Percentiles rank a stretch among this genome's conserved stretches.
Conservation (phyloP, 92 coral and sea anemone species). For the Isaurus tuberculatus region DNA sequence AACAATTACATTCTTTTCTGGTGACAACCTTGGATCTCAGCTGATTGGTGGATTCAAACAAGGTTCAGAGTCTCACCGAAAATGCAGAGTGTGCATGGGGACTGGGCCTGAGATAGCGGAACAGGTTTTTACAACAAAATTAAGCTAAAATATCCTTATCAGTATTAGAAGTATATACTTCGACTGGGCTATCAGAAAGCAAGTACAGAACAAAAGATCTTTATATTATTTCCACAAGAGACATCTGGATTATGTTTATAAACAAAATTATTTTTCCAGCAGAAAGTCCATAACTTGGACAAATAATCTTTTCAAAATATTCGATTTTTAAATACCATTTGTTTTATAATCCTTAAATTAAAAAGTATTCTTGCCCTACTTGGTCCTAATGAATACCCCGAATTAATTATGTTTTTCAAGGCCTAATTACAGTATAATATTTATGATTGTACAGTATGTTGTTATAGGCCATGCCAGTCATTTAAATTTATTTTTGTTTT, state of each 20-base stretch:
- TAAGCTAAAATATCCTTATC: slow-evolving; percentile 21
- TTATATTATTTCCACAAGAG: slow-evolving; percentile 10
- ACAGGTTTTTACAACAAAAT: slow-evolving; percentile 14
- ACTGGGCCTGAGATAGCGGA: slow-evolving; percentile 14
- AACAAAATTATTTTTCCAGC: slow-evolving; percentile 19
- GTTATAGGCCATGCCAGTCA: slow-evolving; percentile 23
- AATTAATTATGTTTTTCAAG: neutral
- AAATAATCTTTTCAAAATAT: slow-evolving; percentile 28
- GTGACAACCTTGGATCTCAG: slow-evolving; percentile 59
- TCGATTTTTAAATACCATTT: slow-evolving; percentile 20
- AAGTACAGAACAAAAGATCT: slow-evolving; percentile 28
- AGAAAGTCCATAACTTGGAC: slow-evolving; percentile 8
- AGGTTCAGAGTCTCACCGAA: slow-evolving; percentile 50
- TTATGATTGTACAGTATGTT: slow-evolving; percentile 17
- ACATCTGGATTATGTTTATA: slow-evolving; percentile 19
- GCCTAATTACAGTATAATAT: slow-evolving; percentile 19
- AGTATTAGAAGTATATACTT: slow-evolving; percentile 8
- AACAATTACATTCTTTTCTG: slow-evolving; percentile 54
- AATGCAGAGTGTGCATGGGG: slow-evolving; percentile 56
- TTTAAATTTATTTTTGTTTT: slow-evolving; percentile 35
- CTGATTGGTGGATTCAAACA: slow-evolving; percentile 44
- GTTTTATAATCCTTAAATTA: slow-evolving; percentile 15
- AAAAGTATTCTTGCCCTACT: slow-evolving; percentile 22
- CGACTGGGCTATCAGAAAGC: slow-evolving; percentile 22
- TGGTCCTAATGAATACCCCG: neutral